Conservation (phyloP, 2,888 invertebrate genomes). For the Ceriagrion tenellum region DNA sequence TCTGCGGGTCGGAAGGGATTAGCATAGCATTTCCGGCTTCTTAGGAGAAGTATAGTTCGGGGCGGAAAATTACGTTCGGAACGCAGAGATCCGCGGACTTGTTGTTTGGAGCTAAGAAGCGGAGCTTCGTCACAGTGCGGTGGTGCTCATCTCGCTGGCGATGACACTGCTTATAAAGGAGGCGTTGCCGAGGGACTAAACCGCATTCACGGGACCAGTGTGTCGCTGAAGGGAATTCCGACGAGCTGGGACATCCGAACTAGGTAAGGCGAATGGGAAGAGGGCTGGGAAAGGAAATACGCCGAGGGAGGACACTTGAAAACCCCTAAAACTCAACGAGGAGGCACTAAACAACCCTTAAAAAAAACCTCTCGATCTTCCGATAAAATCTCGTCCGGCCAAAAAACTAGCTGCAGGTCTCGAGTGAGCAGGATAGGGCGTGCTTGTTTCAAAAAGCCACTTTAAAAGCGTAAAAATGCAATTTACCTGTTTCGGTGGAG, state of each 20-base stretch:
- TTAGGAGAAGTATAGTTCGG: not conserved
- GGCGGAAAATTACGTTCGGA: conserved; percentile 1
- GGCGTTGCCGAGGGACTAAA: not conserved
- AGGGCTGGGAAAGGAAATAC: no score
- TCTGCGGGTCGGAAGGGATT: not conserved
- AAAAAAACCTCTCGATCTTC: not conserved
- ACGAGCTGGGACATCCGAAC: not conserved
- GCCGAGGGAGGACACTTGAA: no score
- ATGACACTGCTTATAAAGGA: not conserved
- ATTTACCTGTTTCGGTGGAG: not conserved
- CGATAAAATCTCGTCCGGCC: not conserved
- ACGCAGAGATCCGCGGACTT: not conserved
- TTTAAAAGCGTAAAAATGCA: not conserved
- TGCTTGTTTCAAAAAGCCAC: not conserved
- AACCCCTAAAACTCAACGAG: not conserved
- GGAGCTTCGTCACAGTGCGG: not conserved
- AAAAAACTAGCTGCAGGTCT: not conserved
- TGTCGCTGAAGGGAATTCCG: not conserved
- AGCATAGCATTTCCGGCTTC: not conserved
- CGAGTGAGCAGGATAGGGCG: not conserved
- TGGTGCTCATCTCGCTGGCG: not conserved
- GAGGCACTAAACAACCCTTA: not conserved
- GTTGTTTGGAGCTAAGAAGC: not conserved
- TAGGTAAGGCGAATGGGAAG: not conserved
- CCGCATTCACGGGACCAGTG: not conserved